Evolutionary conservation across 2,888 invertebrate species (phyloP).

Genomic region (Xanthorhoe designata): DNA sequence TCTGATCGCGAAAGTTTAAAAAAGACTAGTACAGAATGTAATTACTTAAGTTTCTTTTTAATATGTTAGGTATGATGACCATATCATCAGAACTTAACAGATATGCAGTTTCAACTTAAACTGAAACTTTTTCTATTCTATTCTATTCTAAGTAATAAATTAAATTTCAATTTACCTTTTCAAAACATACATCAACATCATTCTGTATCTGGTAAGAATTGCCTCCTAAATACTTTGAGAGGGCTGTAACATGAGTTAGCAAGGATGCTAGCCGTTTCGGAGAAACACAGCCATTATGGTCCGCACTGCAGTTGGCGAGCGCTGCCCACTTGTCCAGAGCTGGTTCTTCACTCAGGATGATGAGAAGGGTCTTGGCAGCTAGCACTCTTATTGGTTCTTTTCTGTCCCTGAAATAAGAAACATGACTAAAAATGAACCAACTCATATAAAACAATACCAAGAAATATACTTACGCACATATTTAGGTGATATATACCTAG

Average conservation of each 20-base stretch:
- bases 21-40: too few species aligned
- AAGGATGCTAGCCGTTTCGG: conserved; percentile 87
- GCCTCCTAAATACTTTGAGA: conserved; percentile 85
- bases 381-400: conserved; percentile 87
- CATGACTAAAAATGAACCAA: too few species aligned
- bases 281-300: conserved; percentile 91
- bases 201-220: conserved; percentile 87
- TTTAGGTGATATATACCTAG: too few species aligned
- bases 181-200: conserved; percentile 90
- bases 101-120: too few species aligned
- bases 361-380: conserved; percentile 88
- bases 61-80: too few species aligned
- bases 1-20: too few species aligned
- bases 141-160: too few species aligned
- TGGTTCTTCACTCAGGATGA: conserved; percentile 87
- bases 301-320: conserved; percentile 89
- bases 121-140: too few species aligned
- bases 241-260: conserved; percentile 87
- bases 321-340: conserved; percentile 88
- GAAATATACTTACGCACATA: too few species aligned
- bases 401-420: conserved; percentile 77
- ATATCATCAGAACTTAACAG: too few species aligned
- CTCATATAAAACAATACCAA: too few species aligned
- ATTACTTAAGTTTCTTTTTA: too few species aligned
- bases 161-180: conserved; percentile 85